phyloP scores from a whole-genome alignment of 2,113 vertebrate species.

The Chlamydotis undulata region DNA sequence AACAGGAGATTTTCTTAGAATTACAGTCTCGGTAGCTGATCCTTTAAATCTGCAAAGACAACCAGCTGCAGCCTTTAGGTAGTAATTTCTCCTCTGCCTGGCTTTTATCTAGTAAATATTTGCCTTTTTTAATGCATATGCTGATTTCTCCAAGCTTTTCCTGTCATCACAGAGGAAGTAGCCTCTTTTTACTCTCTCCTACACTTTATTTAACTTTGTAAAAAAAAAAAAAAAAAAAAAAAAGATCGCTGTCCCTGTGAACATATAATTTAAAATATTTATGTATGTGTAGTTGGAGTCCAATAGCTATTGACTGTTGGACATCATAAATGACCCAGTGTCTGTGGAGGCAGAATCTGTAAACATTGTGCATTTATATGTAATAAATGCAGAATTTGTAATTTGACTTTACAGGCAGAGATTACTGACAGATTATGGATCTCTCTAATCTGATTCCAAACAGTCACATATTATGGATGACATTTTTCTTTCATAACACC shows the following conservation, averaged over 20 bases:
- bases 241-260: rapidly evolving
- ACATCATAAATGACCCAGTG: background rate
- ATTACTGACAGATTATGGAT: background rate
- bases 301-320: background rate
- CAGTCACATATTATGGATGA: background rate
- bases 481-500: background rate
- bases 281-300: background rate
- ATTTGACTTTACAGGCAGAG: background rate
- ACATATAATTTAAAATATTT: background rate
- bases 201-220: background rate
- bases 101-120: constrained; percentile 22
- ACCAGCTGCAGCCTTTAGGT: constrained; percentile 19
- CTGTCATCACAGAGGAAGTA: background rate
- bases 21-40: constrained; percentile 32
- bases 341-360: background rate
- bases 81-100: background rate
- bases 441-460: background rate
- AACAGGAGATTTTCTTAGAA: constrained; percentile 52
- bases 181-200: background rate
- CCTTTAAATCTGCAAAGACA: constrained; percentile 41
- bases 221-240: background rate
- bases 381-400: background rate
- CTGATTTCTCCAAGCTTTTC: background rate
- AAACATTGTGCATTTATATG: background rate
- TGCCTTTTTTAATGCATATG: background rate